Conservation (phyloP, 2,113 vertebrate species). For the Vulpes lagopus region DNA sequence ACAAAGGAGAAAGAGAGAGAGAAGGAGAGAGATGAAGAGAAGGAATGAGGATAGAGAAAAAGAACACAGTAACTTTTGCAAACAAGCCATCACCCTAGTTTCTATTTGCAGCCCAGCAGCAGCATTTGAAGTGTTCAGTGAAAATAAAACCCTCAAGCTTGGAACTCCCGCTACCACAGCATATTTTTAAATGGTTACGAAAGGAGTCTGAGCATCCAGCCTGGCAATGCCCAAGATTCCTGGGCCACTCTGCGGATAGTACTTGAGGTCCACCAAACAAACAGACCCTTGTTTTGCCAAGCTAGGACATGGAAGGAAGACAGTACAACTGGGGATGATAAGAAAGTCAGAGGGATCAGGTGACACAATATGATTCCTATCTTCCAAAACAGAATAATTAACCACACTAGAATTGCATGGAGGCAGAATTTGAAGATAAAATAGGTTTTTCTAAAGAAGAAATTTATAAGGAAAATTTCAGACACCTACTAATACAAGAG, state of each 20-base stretch:
- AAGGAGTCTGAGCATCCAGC: slow-evolving; percentile 63
- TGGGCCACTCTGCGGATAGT: background rate
- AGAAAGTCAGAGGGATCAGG: background rate
- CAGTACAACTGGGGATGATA: too few relatives aligned
- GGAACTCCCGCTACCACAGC: background rate
- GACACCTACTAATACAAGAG: background rate
- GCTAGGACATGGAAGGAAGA: background rate
- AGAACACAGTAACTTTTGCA: background rate
- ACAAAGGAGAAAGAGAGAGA: background rate
- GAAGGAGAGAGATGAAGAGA: background rate
- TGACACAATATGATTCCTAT: background rate
- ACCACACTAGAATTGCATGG: background rate
- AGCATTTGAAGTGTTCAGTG: slow-evolving; percentile 51
- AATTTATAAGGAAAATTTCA: background rate
- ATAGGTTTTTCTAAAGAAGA: background rate
- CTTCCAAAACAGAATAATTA: background rate
- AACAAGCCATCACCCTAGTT: background rate
- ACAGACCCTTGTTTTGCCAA: background rate
- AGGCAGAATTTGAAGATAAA: background rate
- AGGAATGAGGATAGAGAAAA: background rate
- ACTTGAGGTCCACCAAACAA: background rate
- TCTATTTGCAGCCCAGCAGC: slow-evolving; percentile 29
- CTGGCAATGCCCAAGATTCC: slow-evolving; percentile 34
- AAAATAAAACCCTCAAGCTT: slow-evolving; percentile 58
- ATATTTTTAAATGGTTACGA: slow-evolving; percentile 73